Conservation (phyloP, 1,140 invertebrate genomes). For the Galendromus occidentalis region DNA sequence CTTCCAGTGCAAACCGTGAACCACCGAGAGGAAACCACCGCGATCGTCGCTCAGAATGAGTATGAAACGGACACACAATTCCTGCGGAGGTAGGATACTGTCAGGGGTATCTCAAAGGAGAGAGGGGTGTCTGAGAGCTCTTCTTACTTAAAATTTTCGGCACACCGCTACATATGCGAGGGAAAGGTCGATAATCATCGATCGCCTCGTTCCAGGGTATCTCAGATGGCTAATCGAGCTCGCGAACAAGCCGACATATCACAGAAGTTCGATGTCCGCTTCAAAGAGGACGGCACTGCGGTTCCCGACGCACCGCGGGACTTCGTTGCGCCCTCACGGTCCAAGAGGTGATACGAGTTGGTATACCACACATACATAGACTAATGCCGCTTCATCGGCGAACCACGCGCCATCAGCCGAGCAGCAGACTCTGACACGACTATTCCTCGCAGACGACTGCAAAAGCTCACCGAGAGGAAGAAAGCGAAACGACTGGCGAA, state of each 20-base stretch:
- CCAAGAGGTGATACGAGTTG: neutral
- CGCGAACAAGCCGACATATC: constrained; percentile 1
- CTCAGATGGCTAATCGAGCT: constrained; percentile 4
- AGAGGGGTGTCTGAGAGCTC: too few species aligned
- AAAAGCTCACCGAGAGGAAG: neutral
- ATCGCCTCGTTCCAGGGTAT: neutral
- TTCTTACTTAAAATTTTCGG: too few species aligned
- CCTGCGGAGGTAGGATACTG: neutral
- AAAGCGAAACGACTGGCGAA: neutral
- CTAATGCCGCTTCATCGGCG: too few species aligned
- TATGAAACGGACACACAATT: constrained; percentile 3
- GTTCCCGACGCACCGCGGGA: neutral
- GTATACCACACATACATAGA: too few species aligned
- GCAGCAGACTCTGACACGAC: too few species aligned
- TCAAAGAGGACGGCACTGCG: neutral
- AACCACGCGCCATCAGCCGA: too few species aligned
- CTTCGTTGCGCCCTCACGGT: neutral
- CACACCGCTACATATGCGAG: too few species aligned
- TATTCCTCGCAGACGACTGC: neutral
- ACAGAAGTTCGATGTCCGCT: neutral
- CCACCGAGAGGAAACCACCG: neutral
- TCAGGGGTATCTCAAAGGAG: too few species aligned
- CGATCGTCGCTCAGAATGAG: neutral
- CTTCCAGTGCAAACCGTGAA: neutral
- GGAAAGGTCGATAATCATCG: too few species aligned